Conservation (phyloP, 2,888 invertebrate species). For the Anthrax anthrax region DNA sequence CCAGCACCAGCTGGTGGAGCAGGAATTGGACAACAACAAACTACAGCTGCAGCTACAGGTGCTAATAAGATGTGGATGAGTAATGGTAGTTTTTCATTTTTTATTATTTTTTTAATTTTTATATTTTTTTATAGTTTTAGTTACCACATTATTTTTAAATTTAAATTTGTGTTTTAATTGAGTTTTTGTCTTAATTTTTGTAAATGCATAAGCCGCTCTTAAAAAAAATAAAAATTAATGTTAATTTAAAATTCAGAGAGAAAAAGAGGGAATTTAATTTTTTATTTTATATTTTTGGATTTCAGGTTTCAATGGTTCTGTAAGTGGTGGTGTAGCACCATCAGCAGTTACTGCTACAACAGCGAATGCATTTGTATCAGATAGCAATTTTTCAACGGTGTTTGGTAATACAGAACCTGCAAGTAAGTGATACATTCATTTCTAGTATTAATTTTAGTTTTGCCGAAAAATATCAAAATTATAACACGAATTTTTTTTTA, state of each 20-base stretch:
- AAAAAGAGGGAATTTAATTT: neutral
- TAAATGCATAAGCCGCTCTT: too few species aligned
- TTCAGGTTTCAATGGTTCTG: slow-evolving; percentile 35
- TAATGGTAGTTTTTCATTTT: slow-evolving; percentile 28
- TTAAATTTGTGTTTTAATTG: neutral
- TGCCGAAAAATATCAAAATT: neutral
- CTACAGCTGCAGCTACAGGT: slow-evolving; percentile 18
- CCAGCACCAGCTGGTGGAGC: slow-evolving; percentile 25
- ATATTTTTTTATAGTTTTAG: slow-evolving; percentile 10
- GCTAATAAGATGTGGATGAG: slow-evolving; percentile 38
- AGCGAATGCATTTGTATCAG: slow-evolving; percentile 60
- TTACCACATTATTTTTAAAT: slow-evolving; percentile 17
- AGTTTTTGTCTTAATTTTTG: too few species aligned
- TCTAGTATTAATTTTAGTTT: neutral
- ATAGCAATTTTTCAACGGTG: slow-evolving; percentile 76
- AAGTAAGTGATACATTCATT: slow-evolving; percentile 45
- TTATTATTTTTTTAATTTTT: slow-evolving; percentile 6
- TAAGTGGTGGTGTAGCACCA: slow-evolving; percentile 25
- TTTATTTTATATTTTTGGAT: slow-evolving; percentile 7
- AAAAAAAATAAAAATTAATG: too few species aligned
- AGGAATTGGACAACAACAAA: slow-evolving; percentile 17
- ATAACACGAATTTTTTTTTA: neutral
- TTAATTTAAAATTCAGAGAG: too few species aligned
- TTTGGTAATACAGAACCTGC: slow-evolving; percentile 62
- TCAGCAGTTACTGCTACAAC: slow-evolving; percentile 20